These are phyloP conservation scores for Scopus umbretta DNA, from an alignment of 2,113 vertebrate species.

Conservation along the genomic window DNA sequence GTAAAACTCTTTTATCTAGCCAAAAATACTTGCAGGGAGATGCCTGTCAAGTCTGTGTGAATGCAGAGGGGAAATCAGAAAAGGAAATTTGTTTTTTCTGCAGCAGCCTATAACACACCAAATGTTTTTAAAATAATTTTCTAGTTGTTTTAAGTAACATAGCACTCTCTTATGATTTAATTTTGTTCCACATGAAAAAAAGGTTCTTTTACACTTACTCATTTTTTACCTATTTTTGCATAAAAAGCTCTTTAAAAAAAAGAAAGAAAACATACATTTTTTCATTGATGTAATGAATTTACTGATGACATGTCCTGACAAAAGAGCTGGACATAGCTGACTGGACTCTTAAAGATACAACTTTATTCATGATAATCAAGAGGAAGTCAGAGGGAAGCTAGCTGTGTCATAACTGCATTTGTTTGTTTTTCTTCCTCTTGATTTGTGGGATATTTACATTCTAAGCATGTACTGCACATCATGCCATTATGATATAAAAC, in stretches of 20 bases:
- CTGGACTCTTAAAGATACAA: background rate
- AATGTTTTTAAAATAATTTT: background rate
- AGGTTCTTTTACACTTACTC: background rate
- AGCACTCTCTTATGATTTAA: background rate
- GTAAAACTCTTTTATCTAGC: constrained; percentile 64
- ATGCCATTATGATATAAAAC: background rate
- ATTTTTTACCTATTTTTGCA: background rate
- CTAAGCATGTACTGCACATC: background rate
- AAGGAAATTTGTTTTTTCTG: background rate
- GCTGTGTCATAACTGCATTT: background rate
- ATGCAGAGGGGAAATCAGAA: background rate
- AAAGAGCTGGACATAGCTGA: constrained; percentile 44
- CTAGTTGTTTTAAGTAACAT: background rate
- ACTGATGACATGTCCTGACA: background rate
- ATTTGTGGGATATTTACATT: background rate
- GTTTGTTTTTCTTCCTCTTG: background rate
- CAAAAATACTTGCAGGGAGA: constrained; percentile 50
- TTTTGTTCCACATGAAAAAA: background rate
- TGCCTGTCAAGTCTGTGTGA: background rate
- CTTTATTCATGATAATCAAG: background rate
- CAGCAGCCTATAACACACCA: background rate
- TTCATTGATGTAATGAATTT: background rate
- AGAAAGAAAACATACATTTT: background rate
- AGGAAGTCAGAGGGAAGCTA: background rate
- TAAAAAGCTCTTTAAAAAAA: background rate